Evolutionary conservation across 2,797 vertebrate genomes (phyloP).

Genomic region (Kryptopterus vitreolus): DNA sequence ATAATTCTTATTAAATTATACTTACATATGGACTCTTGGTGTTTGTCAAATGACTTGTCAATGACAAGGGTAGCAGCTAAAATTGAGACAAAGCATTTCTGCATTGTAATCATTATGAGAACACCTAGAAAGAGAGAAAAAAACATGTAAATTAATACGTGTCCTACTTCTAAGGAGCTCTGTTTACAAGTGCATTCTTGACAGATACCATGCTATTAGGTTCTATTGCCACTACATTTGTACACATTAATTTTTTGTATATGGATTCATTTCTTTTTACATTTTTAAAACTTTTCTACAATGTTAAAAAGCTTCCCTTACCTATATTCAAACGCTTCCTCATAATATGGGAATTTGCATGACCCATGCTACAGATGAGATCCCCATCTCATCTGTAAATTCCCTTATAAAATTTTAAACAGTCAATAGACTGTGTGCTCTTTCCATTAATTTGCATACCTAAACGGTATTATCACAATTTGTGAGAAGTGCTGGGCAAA

Average conservation of each 20-base stretch:
- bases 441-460: not conserved
- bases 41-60: not conserved
- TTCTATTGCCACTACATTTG: too few relatives aligned
- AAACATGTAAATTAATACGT: not conserved
- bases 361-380: too few relatives aligned
- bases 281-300: not conserved
- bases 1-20: not conserved
- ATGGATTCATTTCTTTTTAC: not conserved
- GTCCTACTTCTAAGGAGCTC: not conserved
- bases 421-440: not conserved
- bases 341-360: not conserved
- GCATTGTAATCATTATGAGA: not conserved
- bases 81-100: not conserved
- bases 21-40: not conserved
- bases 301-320: not conserved
- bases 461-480: not conserved
- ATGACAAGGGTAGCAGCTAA: not conserved
- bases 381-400: not conserved
- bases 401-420: not conserved
- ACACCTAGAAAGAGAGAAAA: not conserved
- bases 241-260: not conserved
- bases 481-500: not conserved
- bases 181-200: not conserved
- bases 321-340: not conserved
- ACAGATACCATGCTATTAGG: not conserved